Evolutionary conservation across 2,113 vertebrate genomes (phyloP), one percentile per base, ranked within the genome.

Genomic region (Phrynosoma blainvillii): DNA sequence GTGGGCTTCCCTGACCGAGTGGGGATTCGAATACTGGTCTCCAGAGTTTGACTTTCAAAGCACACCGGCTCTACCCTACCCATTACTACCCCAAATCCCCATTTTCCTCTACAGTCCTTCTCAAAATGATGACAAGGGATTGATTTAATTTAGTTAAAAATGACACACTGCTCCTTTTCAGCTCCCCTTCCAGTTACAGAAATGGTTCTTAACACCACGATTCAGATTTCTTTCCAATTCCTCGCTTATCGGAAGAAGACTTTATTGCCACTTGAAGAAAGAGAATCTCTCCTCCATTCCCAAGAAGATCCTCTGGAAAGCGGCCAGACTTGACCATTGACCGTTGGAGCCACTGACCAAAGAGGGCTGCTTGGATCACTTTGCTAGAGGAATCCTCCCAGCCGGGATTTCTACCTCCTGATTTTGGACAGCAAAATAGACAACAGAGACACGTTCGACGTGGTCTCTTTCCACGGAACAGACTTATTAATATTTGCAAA

Each of bases 191-290:
- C 23, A 23, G 47, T 54, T 5, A 36, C 25, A 36, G 0, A 25
- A 20, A 1, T 47, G 42, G 88, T 71, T 95, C 96, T 97, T 97
- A 89, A 97, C 91, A 0, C 0, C 12, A 2, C 16, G 40, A 23
- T 70, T 56, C 95, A 96, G 97, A 97, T 97, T 87, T 97, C 97
- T 0, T 78, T 95, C 52, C 97, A 97, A 93, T 97, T 97, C 93
- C 91, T 97, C 1, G 7, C 85, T 0, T 97, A 97, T 1, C 68
- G 79, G 1, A 90, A 68, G 2, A 47, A 1, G 2, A 3, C 84
- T 0, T 0, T 32, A 0, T 0, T 12, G 4, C 2, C 5, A 12
- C 6, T 0, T 0, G 95, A 93, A 23, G 94, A 97, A 84, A 90
- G 79, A 2, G 94, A 90, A 3, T 94, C 96, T 0, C 96, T 97